phyloP scores from a whole-genome alignment of 2,888 invertebrate genomes.

The Xestia xanthographa region DNA sequence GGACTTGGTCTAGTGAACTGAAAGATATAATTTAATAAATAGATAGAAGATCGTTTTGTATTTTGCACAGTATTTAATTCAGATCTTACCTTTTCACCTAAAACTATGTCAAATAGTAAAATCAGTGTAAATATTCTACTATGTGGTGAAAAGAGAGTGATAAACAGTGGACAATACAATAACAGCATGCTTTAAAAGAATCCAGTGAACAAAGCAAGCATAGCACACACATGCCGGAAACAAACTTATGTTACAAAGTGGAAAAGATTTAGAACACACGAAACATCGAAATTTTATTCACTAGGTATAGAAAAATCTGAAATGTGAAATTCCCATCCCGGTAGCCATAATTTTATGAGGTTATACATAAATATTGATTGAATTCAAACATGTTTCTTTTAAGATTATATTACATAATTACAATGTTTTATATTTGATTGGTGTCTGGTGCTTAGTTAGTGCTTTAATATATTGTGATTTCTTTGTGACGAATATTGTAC shows the following conservation, averaged over 20 bases:
- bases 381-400: constrained; percentile 6
- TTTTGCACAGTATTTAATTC: neutral
- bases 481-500: constrained; percentile 6
- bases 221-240: constrained; percentile 70
- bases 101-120: neutral
- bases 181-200: constrained; percentile 64
- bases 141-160: constrained; percentile 53
- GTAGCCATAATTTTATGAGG: constrained; percentile 6
- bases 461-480: constrained; percentile 44
- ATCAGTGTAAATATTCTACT: constrained; percentile 30
- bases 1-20: constrained; percentile 20
- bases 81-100: constrained; percentile 46
- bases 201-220: constrained; percentile 71
- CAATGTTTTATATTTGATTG: constrained; percentile 19
- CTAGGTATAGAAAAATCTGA: constrained; percentile 9
- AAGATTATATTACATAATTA: constrained; percentile 15
- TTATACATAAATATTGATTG: constrained; percentile 48
- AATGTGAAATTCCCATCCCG: constrained; percentile 23
- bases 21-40: neutral
- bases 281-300: neutral
- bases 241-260: constrained; percentile 41
- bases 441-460: constrained; percentile 56
- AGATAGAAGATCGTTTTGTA: neutral
- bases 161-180: constrained; percentile 46
- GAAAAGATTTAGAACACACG: constrained; percentile 39